Base-by-base conservation (phyloP, 2,797 vertebrate species). In the Malacoraja senta region DNA sequence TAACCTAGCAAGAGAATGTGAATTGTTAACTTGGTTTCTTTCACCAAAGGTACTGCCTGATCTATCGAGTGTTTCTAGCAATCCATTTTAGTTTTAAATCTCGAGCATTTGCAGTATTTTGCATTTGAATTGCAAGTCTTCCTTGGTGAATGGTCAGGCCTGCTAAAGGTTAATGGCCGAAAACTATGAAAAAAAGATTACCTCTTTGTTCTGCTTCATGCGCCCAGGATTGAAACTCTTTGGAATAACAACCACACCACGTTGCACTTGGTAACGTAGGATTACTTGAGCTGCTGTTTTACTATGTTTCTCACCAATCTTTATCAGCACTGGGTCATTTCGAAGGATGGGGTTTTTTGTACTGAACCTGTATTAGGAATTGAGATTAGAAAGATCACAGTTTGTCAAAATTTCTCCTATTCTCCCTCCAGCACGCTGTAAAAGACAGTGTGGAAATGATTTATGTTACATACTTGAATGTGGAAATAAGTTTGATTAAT, bases 171-270 rank as follows among this genome's bases (percentile, higher is more conserved):
- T 10, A 78, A 84, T 10, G 29, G 81, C n/a, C 10, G 9, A 26
- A 29, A n/a, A 63, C 44, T 8, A 84, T 61, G 10, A 84, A 84
- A 84, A 86, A 1, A 13, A 63, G n/a, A 29, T 86, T 32, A 86
- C 83, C 83, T 61, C 58, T 63, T 0, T 86, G 83, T 86, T 86
- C 58, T 86, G 58, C 58, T 63, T 86, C 83, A 86, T 86, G 13
- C 83, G 83, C 0, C 58, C 83, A 61, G 0, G 83, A 86, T 63
- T 86, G 83, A 86, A 86, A 65, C 83, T 86, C 58, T 86, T 86
- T 7, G 83, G 83, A 86, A 86, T 63, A 63, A 86, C 38, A 3
- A 86, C 83, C 1, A 86, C 58, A 1, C 58, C 83, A 17, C 83
- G 83, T 63, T 86, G 83, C 58, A 86, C 58, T 13, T 86, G 83